phyloP scores from a whole-genome alignment of 1,140 invertebrate genomes.

The Chrysomallon squamiferum region DNA sequence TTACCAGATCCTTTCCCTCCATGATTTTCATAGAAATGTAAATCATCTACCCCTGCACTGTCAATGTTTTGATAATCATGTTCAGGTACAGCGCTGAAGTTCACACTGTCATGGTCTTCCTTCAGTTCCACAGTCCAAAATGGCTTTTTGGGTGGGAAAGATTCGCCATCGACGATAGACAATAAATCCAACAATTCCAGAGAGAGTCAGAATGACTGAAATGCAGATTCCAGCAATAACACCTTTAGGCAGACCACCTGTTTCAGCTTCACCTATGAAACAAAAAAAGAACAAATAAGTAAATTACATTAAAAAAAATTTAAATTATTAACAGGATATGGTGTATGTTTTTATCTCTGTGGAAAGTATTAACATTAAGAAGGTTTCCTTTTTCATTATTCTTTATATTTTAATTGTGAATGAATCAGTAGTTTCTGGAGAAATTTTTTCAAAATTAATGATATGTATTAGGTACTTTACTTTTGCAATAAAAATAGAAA shows the following conservation, averaged over 20 bases:
- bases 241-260: constrained; percentile 10
- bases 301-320: too few species aligned
- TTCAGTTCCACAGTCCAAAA: constrained; percentile 49
- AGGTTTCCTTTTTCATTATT: too few species aligned
- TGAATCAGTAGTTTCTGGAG: too few species aligned
- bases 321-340: not conserved
- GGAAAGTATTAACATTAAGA: too few species aligned
- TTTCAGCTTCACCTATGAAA: not conserved
- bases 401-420: too few species aligned
- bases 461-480: too few species aligned
- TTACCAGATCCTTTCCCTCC: not conserved
- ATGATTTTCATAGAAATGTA: constrained; percentile 3
- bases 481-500: too few species aligned
- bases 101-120: constrained; percentile 43
- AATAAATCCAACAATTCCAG: constrained; percentile 24
- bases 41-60: not conserved
- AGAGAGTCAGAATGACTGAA: constrained; percentile 26
- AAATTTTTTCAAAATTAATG: too few species aligned
- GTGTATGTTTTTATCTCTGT: not conserved
- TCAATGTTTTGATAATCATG: not conserved
- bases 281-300: not conserved
- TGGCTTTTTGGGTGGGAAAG: constrained; percentile 17
- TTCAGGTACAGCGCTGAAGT: constrained; percentile 36
- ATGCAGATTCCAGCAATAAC: constrained; percentile 31
- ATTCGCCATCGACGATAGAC: constrained; percentile 25